Evolutionary conservation across 2,888 invertebrate species (phyloP).

Genomic region (Drosophila mayaguana): DNA sequence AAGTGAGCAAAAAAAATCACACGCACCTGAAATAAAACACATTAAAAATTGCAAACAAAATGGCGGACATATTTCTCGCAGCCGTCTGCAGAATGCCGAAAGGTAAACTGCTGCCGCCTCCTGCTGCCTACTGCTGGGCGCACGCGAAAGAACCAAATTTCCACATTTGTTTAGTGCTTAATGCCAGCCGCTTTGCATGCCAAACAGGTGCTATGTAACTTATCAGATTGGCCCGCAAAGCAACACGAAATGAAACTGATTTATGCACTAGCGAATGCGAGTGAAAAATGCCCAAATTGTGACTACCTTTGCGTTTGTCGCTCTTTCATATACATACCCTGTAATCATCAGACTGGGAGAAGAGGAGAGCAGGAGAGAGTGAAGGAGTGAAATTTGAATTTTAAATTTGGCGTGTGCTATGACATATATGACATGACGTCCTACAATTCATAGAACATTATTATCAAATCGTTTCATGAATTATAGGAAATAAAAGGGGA

Average conservation of each 20-base stretch:
- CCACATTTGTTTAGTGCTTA: conserved; percentile 75
- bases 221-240: conserved; percentile 61
- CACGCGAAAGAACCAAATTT: conserved; percentile 25
- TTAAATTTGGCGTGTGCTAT: background rate
- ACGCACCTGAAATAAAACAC: conserved; percentile 58
- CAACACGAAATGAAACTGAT: conserved; percentile 61
- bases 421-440: background rate
- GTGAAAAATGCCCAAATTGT: conserved; percentile 39
- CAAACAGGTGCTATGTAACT: conserved; percentile 73
- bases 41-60: conserved; percentile 81
- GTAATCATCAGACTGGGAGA: background rate
- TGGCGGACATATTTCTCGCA: conserved; percentile 76
- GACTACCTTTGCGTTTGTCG: conserved; percentile 34
- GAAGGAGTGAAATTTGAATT: background rate
- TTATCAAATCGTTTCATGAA: background rate
- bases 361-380: rapidly evolving
- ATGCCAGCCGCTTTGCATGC: conserved; percentile 72
- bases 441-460: background rate
- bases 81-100: conserved; percentile 56
- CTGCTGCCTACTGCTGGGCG: conserved; percentile 41
- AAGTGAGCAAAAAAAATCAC: conserved; percentile 32
- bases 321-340: conserved; percentile 4
- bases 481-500: background rate
- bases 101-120: conserved; percentile 30
- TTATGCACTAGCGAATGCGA: conserved; percentile 60